phyloP scores from a whole-genome alignment of 2,113 vertebrate species.

The Pimephales promelas region DNA sequence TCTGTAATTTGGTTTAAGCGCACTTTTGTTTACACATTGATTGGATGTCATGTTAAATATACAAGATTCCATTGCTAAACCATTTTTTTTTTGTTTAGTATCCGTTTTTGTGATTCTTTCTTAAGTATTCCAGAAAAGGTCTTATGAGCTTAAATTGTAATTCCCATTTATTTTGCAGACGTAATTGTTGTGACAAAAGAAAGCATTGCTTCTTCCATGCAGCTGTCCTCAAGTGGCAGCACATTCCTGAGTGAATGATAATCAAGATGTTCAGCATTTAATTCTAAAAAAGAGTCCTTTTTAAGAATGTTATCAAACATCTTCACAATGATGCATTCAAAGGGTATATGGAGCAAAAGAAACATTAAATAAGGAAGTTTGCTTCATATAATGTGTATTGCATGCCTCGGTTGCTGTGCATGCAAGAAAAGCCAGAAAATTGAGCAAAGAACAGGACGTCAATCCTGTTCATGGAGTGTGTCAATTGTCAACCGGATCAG shows the following conservation, averaged over 20 bases:
- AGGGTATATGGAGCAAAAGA: not conserved
- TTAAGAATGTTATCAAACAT: not conserved
- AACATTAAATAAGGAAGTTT: not conserved
- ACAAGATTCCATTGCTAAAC: not conserved
- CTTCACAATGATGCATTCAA: not conserved
- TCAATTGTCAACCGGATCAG: conserved; percentile 1
- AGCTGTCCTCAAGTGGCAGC: conserved; percentile 47
- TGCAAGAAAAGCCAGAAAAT: conserved; percentile 12
- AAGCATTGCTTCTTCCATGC: conserved; percentile 24
- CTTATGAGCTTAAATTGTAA: not conserved
- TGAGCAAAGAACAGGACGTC: not conserved
- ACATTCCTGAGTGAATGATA: conserved; percentile 37
- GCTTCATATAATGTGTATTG: not conserved
- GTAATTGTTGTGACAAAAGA: conserved; percentile 24
- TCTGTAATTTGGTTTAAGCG: not conserved
- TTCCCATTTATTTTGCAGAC: conserved; percentile 15
- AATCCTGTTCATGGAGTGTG: not conserved
- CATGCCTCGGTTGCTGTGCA: not conserved
- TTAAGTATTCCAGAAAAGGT: not conserved
- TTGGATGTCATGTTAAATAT: not conserved
- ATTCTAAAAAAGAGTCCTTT: not conserved
- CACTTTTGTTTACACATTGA: not conserved
- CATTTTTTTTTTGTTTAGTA: not conserved
- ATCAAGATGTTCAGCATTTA: conserved; percentile 6
- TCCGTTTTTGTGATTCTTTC: not conserved